Evolutionary conservation across 2,888 invertebrate species (phyloP).

Genomic region (Watsonalla cultraria): DNA sequence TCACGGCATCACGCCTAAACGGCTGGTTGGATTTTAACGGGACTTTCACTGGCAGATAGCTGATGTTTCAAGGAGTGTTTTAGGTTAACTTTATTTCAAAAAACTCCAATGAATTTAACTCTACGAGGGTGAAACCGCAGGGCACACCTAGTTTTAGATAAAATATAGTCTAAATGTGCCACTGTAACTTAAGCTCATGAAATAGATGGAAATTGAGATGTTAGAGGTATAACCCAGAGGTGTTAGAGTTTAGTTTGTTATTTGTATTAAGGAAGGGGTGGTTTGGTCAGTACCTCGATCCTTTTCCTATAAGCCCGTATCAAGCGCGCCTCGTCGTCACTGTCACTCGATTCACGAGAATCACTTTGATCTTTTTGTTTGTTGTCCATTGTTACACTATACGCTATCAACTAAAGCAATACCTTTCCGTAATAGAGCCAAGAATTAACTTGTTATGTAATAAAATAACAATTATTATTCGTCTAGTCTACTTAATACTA

Average conservation of each 20-base stretch:
- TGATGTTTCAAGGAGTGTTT: too few relatives aligned
- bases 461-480: neutral
- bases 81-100: too few relatives aligned
- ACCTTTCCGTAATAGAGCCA: neutral
- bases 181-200: too few relatives aligned
- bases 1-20: too few relatives aligned
- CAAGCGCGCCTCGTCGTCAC: conserved; percentile 25
- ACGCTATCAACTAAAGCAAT: neutral
- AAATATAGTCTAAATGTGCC: too few relatives aligned
- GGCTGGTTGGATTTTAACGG: too few relatives aligned
- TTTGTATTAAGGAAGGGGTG: neutral
- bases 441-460: neutral
- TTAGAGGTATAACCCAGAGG: neutral
- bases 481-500: neutral
- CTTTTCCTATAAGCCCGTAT: conserved; percentile 19
- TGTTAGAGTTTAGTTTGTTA: neutral
- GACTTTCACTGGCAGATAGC: too few relatives aligned
- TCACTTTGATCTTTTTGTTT: conserved; percentile 4
- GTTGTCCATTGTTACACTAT: neutral
- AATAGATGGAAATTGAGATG: too few relatives aligned
- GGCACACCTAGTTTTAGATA: too few relatives aligned
- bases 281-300: conserved; percentile 18
- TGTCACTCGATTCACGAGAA: conserved; percentile 24
- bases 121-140: too few relatives aligned
- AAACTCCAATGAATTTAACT: too few relatives aligned